These are phyloP conservation scores for Drosophila quasianomalipes DNA, from an alignment of 2,888 invertebrate genomes.

Conservation along the genomic window DNA sequence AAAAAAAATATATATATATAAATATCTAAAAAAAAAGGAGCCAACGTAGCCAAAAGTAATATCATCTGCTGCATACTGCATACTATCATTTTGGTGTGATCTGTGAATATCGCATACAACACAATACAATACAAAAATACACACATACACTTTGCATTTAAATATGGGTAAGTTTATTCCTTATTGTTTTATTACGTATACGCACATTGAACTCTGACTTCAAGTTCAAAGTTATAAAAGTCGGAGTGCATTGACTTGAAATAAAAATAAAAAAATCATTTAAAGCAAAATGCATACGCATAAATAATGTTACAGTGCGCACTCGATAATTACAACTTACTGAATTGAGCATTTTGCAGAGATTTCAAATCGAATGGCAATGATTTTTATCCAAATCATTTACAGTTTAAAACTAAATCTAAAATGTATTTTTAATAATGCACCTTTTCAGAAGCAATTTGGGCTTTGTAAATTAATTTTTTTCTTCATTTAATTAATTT, in stretches of 20 bases:
- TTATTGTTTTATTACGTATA: conserved; percentile 21
- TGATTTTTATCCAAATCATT: background rate
- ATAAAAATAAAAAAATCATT: background rate
- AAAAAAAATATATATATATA: conserved; percentile 16
- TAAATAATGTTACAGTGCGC: conserved; percentile 21
- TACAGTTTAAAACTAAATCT: too few species aligned
- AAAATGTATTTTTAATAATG: background rate
- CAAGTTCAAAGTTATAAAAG: conserved; percentile 28
- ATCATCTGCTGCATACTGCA: conserved; percentile 62
- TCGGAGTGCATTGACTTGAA: conserved; percentile 56
- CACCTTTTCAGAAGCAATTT: background rate
- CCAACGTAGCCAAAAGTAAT: conserved; percentile 37
- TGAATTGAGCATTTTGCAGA: background rate
- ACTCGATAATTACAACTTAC: background rate
- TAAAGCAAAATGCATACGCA: background rate
- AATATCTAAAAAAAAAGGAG: conserved; percentile 1
- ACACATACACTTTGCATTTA: conserved; percentile 9
- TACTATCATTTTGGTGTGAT: conserved; percentile 54
- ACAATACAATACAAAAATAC: conserved; percentile 10
- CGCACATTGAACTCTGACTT: conserved; percentile 58
- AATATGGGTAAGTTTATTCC: conserved; percentile 60
- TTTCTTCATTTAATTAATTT: background rate
- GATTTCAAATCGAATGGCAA: background rate
- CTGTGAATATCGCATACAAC: conserved; percentile 31
- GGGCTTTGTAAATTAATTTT: accelerated